These are phyloP conservation scores for Maniola jurtina DNA, from an alignment of 1,140 invertebrate species.

Conservation along the genomic window DNA sequence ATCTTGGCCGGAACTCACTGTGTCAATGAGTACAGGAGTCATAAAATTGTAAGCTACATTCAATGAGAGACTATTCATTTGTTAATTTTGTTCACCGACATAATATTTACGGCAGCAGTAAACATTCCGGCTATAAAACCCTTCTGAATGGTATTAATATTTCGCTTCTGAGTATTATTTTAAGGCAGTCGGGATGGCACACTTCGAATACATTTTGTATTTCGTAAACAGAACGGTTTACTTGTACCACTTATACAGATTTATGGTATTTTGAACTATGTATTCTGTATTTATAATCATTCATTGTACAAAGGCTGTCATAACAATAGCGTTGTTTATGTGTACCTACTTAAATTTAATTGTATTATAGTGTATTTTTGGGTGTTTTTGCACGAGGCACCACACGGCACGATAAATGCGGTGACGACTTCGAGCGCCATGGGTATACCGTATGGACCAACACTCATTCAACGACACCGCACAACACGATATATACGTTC, in stretches of 20 bases:
- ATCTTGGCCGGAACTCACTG: too few relatives aligned
- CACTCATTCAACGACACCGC: too few relatives aligned
- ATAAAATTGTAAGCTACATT: constrained; percentile 49
- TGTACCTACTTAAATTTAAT: too few relatives aligned
- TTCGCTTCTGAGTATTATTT: constrained; percentile 34
- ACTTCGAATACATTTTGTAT: constrained; percentile 1
- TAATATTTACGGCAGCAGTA: constrained; percentile 66
- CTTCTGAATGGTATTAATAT: constrained; percentile 39
- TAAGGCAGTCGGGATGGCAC: constrained; percentile 11
- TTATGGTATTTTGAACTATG: neutral
- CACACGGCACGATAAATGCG: too few relatives aligned
- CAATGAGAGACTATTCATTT: constrained; percentile 67
- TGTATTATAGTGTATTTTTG: too few relatives aligned
- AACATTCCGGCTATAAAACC: constrained; percentile 58
- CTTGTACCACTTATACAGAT: neutral
- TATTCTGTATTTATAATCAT: neutral
- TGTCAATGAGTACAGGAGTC: too few relatives aligned
- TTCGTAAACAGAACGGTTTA: neutral
- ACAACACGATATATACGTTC: too few relatives aligned
- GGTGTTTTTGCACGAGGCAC: too few relatives aligned
- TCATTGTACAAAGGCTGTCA: too few relatives aligned
- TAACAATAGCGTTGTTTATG: too few relatives aligned
- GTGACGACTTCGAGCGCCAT: too few relatives aligned
- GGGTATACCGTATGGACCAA: too few relatives aligned
- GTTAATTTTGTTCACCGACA: constrained; percentile 65